Percentiles rank a stretch among this genome's conserved stretches.
Conservation (phyloP, 2,113 vertebrate genomes). For the Morone chrysops region DNA sequence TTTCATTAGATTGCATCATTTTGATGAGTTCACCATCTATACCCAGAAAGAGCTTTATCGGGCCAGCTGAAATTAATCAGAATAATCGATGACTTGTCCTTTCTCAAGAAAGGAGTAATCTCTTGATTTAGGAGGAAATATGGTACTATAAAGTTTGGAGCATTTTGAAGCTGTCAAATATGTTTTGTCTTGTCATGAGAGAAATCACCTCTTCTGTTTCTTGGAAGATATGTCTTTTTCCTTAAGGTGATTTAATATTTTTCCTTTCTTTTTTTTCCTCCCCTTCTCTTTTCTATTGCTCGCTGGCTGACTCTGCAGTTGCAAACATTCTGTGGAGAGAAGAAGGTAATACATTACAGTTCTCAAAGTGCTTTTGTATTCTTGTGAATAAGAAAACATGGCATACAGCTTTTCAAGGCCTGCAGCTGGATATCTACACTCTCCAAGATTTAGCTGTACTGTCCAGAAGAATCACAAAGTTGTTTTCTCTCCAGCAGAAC, state of each 20-base stretch:
- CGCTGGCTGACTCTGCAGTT: constrained; percentile 86
- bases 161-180: constrained; percentile 42
- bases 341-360: constrained; percentile 90
- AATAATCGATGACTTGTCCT: constrained; percentile 38
- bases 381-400: constrained; percentile 31
- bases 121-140: constrained; percentile 41
- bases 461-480: constrained; percentile 40
- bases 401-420: neutral
- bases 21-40: neutral
- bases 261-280: neutral
- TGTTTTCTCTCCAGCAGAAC: constrained; percentile 40
- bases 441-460: constrained; percentile 23
- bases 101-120: constrained; percentile 18
- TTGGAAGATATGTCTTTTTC: constrained; percentile 13
- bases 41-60: constrained; percentile 1
- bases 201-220: constrained; percentile 23
- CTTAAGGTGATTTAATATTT: constrained; percentile 43
- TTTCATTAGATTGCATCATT: constrained; percentile 51
- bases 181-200: constrained; percentile 36
- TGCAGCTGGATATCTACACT: constrained; percentile 27
- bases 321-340: constrained; percentile 99
- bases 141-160: constrained; percentile 25
- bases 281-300: constrained; percentile 50
- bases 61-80: constrained; percentile 33
- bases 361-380: constrained; percentile 25